These are phyloP conservation scores for Pelusios castaneus DNA, from an alignment of 2,113 vertebrate species.

Conservation along the genomic window DNA sequence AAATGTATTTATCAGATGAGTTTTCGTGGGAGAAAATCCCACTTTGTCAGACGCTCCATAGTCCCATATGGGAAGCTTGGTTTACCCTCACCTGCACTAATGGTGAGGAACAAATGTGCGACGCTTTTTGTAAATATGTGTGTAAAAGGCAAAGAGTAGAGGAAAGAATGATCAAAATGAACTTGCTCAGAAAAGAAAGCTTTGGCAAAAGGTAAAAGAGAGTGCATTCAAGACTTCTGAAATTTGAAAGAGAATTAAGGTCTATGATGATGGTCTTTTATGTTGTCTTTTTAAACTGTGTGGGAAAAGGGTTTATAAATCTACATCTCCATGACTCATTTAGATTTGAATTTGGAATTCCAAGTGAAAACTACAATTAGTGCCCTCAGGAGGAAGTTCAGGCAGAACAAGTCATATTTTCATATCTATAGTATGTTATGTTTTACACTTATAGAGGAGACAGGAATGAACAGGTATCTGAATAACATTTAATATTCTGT, in stretches of 20 bases:
- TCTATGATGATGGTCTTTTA: neutral
- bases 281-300: neutral
- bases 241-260: rapidly evolving
- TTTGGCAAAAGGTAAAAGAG: neutral
- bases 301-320: neutral
- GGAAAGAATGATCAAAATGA: neutral
- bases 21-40: too few species aligned
- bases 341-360: neutral
- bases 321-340: neutral
- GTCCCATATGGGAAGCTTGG: neutral
- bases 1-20: too few species aligned
- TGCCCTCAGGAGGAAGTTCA: neutral
- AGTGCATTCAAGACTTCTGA: neutral
- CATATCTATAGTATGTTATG: neutral
- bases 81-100: neutral
- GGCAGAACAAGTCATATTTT: neutral
- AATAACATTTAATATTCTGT: neutral
- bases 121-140: neutral
- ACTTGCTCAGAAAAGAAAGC: neutral
- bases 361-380: neutral
- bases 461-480: rapidly evolving
- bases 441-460: rapidly evolving
- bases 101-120: neutral
- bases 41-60: too few species aligned
- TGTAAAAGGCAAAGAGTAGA: neutral